Conservation (phyloP, 2,888 invertebrate genomes). For the Lasioglossum leucozonium region DNA sequence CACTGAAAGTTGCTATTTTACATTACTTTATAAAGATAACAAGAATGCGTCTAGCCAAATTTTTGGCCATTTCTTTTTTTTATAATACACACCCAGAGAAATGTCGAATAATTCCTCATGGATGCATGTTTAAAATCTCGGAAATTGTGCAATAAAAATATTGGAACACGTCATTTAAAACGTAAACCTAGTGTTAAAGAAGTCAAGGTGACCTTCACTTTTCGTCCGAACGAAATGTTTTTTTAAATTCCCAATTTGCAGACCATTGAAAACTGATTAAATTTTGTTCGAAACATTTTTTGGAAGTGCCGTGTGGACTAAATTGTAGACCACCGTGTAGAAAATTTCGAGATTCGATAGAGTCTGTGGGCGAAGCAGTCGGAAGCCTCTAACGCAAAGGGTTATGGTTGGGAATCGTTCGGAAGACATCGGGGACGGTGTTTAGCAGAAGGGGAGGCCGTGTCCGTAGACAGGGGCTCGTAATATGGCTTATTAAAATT, state of each 20-base stretch:
- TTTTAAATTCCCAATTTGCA: background rate
- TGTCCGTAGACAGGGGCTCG: constrained; percentile 74
- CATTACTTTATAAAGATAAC: no score
- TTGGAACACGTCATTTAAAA: no score
- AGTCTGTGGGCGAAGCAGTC: background rate
- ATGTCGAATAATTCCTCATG: no score
- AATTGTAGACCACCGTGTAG: no score
- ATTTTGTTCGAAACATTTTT: background rate
- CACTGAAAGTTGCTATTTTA: no score
- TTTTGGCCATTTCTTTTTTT: no score
- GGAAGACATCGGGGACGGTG: constrained; percentile 8
- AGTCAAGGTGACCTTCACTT: background rate
- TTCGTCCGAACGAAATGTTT: background rate
- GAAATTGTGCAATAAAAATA: no score
- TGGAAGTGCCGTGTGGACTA: background rate
- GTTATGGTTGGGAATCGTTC: background rate
- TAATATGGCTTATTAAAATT: constrained; percentile 84
- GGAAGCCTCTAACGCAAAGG: background rate
- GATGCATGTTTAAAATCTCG: no score
- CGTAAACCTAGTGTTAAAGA: background rate
- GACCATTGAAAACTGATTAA: background rate
- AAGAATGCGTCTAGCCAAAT: no score
- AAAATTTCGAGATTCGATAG: background rate
- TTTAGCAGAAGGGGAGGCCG: constrained; percentile 67
- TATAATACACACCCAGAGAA: no score